phyloP scores from a whole-genome alignment of 1,140 invertebrate genomes.

The Aphelenchoides fujianensis region DNA sequence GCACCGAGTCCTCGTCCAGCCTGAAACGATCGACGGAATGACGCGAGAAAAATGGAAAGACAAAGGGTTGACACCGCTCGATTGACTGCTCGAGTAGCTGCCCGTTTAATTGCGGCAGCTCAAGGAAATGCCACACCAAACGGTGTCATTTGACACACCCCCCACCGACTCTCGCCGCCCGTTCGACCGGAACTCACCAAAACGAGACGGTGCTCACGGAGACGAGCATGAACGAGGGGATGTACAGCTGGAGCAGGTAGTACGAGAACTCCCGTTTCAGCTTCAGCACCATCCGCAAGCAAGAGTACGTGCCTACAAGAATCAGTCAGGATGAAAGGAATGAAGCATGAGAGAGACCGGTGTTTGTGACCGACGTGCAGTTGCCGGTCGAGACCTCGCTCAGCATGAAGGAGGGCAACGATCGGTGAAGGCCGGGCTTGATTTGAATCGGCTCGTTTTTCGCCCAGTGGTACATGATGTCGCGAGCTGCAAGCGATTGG shows the following conservation, averaged over 20 bases:
- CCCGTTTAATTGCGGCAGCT: too few species aligned
- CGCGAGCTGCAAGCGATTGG: constrained; percentile 73
- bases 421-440: constrained; percentile 78
- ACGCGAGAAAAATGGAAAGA: too few species aligned
- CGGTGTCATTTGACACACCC: too few species aligned
- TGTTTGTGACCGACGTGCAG: constrained; percentile 91
- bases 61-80: too few species aligned
- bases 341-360: too few species aligned
- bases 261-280: constrained; percentile 65
- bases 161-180: too few species aligned
- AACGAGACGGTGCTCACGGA: constrained; percentile 96
- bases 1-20: constrained; percentile 92
- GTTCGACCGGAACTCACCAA: too few species aligned
- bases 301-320: constrained; percentile 57
- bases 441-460: constrained; percentile 82
- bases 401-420: constrained; percentile 81
- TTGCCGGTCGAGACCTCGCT: constrained; percentile 86
- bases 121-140: too few species aligned
- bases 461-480: constrained; percentile 71
- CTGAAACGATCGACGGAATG: too few species aligned
- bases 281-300: constrained; percentile 53
- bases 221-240: constrained; percentile 68
- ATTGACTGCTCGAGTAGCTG: too few species aligned
- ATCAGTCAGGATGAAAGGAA: too few species aligned
- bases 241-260: constrained; percentile 65